phyloP scores from a whole-genome alignment of 2,113 vertebrate genomes.

The Saimiri boliviensis region DNA sequence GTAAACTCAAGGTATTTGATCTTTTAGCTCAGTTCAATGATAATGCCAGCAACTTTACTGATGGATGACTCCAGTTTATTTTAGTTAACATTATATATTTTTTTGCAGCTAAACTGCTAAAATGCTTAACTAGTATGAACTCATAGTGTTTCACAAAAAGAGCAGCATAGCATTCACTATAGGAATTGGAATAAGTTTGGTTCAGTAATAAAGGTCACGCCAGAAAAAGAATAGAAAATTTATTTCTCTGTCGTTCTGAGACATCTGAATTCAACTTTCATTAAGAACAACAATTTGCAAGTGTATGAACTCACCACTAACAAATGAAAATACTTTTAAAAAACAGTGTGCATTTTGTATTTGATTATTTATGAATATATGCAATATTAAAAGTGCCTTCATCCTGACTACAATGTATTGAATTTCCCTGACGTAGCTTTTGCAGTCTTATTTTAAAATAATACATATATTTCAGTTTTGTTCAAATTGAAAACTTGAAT shows the following conservation, averaged over 20 bases:
- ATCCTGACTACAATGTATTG: neutral
- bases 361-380: neutral
- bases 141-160: neutral
- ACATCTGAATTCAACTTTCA: neutral
- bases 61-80: slow-evolving; percentile 49
- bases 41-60: neutral
- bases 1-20: neutral
- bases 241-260: neutral
- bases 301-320: neutral
- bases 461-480: neutral
- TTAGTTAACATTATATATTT: slow-evolving; percentile 28
- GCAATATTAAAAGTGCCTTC: slow-evolving; percentile 5
- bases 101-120: slow-evolving; percentile 19
- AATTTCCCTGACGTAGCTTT: neutral
- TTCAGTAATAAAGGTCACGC: slow-evolving; percentile 31
- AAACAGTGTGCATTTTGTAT: neutral
- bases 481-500: slow-evolving; percentile 2
- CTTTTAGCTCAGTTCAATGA: slow-evolving; percentile 16
- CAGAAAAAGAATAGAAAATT: slow-evolving; percentile 41
- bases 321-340: slow-evolving; percentile 29
- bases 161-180: neutral
- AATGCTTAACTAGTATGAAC: slow-evolving; percentile 53
- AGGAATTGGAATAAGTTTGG: neutral
- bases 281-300: neutral
- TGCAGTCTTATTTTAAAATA: slow-evolving; percentile 18